Percentiles rank a stretch among this genome's conserved stretches.
Conservation (phyloP, 2,113 vertebrate species). For the Actenoides lindsayi region DNA sequence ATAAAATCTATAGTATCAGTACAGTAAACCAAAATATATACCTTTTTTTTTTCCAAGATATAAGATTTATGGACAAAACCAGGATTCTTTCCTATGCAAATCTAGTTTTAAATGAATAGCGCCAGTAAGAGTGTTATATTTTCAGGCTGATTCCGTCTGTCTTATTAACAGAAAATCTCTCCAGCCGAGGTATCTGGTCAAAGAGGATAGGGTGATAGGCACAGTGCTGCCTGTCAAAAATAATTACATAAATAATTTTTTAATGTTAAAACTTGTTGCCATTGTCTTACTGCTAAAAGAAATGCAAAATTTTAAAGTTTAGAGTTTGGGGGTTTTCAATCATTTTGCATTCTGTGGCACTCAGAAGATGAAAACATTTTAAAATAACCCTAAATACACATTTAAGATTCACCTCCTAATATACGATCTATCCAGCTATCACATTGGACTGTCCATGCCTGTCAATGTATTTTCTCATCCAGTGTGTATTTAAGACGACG, state of each 20-base stretch:
- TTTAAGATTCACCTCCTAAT: slow-evolving; percentile 32
- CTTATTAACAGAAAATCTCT: neutral
- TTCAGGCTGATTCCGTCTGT: neutral
- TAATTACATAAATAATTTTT: neutral
- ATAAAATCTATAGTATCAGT: neutral
- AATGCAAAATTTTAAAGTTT: neutral
- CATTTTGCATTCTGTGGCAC: neutral
- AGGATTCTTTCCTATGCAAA: neutral
- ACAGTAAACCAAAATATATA: neutral
- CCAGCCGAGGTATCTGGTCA: slow-evolving; percentile 13
- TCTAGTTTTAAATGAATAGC: neutral
- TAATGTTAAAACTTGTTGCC: slow-evolving; percentile 64
- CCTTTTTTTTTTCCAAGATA: neutral
- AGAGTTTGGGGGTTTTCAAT: neutral
- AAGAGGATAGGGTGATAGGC: neutral
- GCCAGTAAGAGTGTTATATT: neutral
- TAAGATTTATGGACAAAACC: neutral
- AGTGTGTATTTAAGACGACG: neutral
- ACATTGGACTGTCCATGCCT: slow-evolving; percentile 21
- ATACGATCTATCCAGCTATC: neutral
- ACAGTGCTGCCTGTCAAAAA: slow-evolving; percentile 3
- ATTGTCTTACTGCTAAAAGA: neutral
- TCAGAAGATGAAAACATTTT: neutral
- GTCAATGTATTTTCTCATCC: slow-evolving; percentile 28
- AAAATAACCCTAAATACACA: neutral